Base-by-base conservation (phyloP, 2,797 vertebrate genomes). In the Oryzias sinensis region DNA sequence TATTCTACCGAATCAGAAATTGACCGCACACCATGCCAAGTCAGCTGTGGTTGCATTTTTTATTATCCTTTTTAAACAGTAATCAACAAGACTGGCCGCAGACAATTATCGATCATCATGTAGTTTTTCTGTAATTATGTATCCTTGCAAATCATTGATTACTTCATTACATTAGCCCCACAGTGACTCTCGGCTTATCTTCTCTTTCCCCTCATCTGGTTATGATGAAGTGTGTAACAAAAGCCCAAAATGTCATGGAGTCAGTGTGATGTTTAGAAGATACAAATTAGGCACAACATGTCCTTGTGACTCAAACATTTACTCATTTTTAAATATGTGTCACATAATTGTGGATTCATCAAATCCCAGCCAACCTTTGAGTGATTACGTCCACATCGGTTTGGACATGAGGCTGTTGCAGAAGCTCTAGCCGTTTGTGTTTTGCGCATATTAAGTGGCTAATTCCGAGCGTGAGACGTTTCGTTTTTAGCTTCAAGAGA, bases 61-160 rank as follows among this genome's bases (percentile, higher is more conserved):
- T 22, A 22, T 44, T 51, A 29, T 63, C 11, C n/a, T 57, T 62
- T 76, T 68, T 17, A 67, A 63, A 70, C 43, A 48, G 48, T 57
- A 62, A 77, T 70, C 60, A 75, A 49, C 29, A 60, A 14, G 24
- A 24, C 40, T 14, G 14, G 27, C 56, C 52, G 65, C 20, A 50
- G 25, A 53, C 47, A 59, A 50, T 51, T 20, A 67, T 74, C 49
- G 59, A 70, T 81, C 37, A 41, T 46, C 9, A n/a, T 64, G 43
- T 56, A 22, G 41, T 56, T 72, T 56, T 43, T 24, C 33, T 37
- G 50, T 65, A 66, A 65, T 52, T 33, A 76, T 64, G 70, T 15
- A n/a, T 65, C 55, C 63, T 59, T 51, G 53, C 41, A 51, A 66
- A 79, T 63, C 62, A 84, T 76, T 73, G 74, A 84, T 84, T 60